Evolutionary conservation across 1,140 invertebrate genomes (phyloP), one percentile per base, ranked within the genome.

Genomic region (Coelopa frigida): DNA sequence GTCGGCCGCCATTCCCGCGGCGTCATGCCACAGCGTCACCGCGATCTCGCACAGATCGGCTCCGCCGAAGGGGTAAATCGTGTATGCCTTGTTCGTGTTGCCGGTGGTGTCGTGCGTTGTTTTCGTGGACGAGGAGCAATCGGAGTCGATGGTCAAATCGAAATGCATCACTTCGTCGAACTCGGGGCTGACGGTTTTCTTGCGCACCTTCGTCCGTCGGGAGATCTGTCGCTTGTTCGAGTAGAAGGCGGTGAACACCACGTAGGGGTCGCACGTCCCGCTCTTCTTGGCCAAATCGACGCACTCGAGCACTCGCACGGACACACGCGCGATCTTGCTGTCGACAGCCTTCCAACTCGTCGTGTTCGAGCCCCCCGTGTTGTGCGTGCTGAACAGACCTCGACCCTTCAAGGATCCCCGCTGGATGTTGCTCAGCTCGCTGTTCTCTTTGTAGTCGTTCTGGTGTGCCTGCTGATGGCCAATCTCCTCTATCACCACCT

Each of bases 161-260:
- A 93, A 93, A 58, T 80, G 78, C 71, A 93, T 89, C 48, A 79
- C 80, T 73, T 94, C 90, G 63, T 94, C 86, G 70, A 89, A 94
- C 56, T 85, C 81, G 18, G 90, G 89, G 63, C 83, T 85, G 50
- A 85, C 81, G 36, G 89, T 93, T 75, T 93, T 94, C 73, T 91
- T 92, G 62, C 81, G 83, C 33, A 85, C 82, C 72, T 87, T 90
- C 12, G 89, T 92, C 57, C 84, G 79, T 66, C 84, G 87, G n/a
- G 79, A 79, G 52, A 90, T 80, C 71, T 80, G 78, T 68, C 86
- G 85, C 50, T 83, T 83, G 71, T 87, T 91, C 57, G 80, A 80
- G 70, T 88, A 88, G 23, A 80, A 74, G 37, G 92, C 79, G 23
- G 83, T 84, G 52, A 90, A 82, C 46, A 83, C 78, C 49, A 87